Evolutionary conservation across 2,797 vertebrate species (phyloP), one percentile per base, ranked within the genome.

Genomic region (Sebastolobus alascanus): DNA sequence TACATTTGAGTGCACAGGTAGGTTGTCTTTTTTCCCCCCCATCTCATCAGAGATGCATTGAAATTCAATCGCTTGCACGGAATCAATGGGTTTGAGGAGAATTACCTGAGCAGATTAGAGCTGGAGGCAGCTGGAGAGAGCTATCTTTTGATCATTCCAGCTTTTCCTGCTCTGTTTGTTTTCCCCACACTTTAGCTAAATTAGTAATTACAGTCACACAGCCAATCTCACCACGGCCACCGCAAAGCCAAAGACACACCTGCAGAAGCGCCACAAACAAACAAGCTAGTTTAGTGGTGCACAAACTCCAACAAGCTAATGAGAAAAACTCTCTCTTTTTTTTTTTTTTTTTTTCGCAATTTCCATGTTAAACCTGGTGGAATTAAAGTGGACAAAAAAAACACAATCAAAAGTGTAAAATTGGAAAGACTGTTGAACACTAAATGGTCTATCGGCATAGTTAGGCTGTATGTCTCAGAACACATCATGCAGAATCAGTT

Each of bases 201-300:
- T 95, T 94, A 95, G 93, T 93, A 95, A 96, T 95, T 95, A 95
- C 91, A 95, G 90, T 93, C 90, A 77, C 94, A 90, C 85, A 93
- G 90, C 91, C 94, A 94, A 93, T 95, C 93, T 95, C 92, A 81
- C 91, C 86, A 67, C 80, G 88, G 86, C 84, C 86, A 85, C 90
- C 63, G 68, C 75, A 79, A 95, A 95, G 88, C 88, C 76, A 90
- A 83, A 93, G 87, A 90, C 90, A 93, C 94, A 95, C 95, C 93
- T 96, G 91, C 93, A 88, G 72, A 83, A 89, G 90, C 68, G 55
- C 79, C 87, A 79, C 90, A 93, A 92, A 96, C 87, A 93, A 93
- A 91, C 85, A 84, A 52, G 81, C 80, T 90, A 91, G 89, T 94
- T 94, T 91, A 91, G 87, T 77, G 70, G 82, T 6, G 74, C 75